These are phyloP conservation scores for Drosophila putrida DNA, from an alignment of 2,888 invertebrate genomes.

Conservation along the genomic window DNA sequence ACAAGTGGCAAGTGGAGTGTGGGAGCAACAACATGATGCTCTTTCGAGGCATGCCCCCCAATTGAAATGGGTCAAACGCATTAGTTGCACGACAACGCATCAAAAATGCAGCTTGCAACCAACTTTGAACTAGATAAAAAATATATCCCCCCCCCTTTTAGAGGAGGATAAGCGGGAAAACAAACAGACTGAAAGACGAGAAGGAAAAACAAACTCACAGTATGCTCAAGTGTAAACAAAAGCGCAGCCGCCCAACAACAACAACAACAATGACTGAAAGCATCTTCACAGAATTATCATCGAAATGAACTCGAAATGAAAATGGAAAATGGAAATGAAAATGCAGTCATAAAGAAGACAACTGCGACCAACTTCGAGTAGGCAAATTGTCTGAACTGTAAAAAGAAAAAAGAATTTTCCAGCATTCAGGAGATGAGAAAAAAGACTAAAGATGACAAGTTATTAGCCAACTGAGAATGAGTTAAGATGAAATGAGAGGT, in stretches of 20 bases:
- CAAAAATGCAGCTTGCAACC: conserved; percentile 70
- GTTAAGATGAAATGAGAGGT: conserved; percentile 6
- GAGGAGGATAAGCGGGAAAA: conserved; percentile 21
- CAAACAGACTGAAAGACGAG: conserved; percentile 41
- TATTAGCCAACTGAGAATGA: conserved; percentile 48
- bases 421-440: neutral
- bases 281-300: conserved; percentile 56
- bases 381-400: conserved; percentile 30
- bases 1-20: conserved; percentile 50
- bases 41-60: conserved; percentile 40
- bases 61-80: conserved; percentile 71
- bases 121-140: conserved; percentile 62
- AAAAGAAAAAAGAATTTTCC: conserved; percentile 58
- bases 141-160: conserved; percentile 4
- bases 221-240: conserved; percentile 67
- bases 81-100: conserved; percentile 64
- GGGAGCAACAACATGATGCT: conserved; percentile 38
- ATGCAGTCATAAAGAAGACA: conserved; percentile 29
- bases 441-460: conserved; percentile 55
- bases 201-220: conserved; percentile 42
- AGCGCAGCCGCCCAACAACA: conserved; percentile 53
- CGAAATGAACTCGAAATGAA: conserved; percentile 65
- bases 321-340: conserved; percentile 45
- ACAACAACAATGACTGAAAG: conserved; percentile 46
- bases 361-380: conserved; percentile 62